Evolutionary conservation across 2,888 invertebrate species (phyloP), one percentile per base, ranked within the genome.

Genomic region (Cynaeus angustus): DNA sequence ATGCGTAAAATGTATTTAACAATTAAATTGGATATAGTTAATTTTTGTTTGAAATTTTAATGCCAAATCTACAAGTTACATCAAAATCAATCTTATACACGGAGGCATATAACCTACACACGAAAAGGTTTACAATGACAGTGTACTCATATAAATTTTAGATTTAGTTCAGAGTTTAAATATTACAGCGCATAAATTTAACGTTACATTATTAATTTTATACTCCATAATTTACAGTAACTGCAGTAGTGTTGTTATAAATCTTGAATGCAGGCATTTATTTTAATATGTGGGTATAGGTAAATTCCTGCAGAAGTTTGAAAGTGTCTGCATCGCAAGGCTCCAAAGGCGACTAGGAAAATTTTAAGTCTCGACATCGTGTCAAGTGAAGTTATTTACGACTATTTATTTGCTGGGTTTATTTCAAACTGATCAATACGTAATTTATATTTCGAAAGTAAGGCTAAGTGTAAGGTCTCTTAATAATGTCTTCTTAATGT

Each of bases 71-170:
- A 21, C 4, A 21, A 3, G 21, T 21, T 21, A 1, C 1, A 21
- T 21, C 33, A 2, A 33, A 7, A 33, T 33, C n/a, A 33, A 33
- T 4, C 33, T 33, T 33, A 6, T 33, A 33, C n/a, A 1, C 2
- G 33, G 33, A 33, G 7, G n/a, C 33, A 6, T 1, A 1, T 33
- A 33, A 33, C 2, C 1, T 33, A 9, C 7, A 33, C 33, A 7
- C 6, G 33, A 7, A 33, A 33, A 6, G 33, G 21, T 46, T 8
- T 26, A 26, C 21, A 38, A 37, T 21, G 55, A 55, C 55, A 55
- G 38, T 55, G 38, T 55, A 16, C 16, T 12, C 55, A 38, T 21
- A 37, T 55, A 55, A 55, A 55, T 55, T 55, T 55, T 16, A 55
- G 38, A 55, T 41, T 38, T 38, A 55, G 13, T 33, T 55, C n/a